Conservation (phyloP, 2,888 invertebrate species). For the Cinara cedri region DNA sequence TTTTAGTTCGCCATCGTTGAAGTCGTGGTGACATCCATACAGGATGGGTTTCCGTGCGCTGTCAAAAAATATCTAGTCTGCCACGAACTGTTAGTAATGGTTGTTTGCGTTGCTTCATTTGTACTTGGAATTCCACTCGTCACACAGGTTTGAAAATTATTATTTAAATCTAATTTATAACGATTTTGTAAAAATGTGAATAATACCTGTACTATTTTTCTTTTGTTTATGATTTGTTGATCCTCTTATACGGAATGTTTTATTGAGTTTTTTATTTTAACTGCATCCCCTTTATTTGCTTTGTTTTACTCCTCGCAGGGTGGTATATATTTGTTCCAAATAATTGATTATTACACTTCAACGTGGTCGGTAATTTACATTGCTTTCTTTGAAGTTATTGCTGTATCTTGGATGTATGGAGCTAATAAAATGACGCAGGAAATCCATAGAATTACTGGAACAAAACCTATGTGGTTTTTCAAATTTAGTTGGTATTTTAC, state of each 20-base stretch:
- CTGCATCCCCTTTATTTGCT: too few relatives aligned
- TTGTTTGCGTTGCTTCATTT: slow-evolving; percentile 82
- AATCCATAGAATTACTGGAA: slow-evolving; percentile 88
- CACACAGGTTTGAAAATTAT: slow-evolving; percentile 69
- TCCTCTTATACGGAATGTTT: background rate
- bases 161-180: too few relatives aligned
- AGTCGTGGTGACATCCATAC: slow-evolving; percentile 90
- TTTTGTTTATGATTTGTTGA: too few relatives aligned
- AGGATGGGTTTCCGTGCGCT: slow-evolving; percentile 89
- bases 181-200: too few relatives aligned
- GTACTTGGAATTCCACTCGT: slow-evolving; percentile 86
- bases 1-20: slow-evolving; percentile 89
- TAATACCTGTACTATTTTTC: too few relatives aligned
- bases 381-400: slow-evolving; percentile 92
- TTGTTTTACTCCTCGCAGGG: slow-evolving; percentile 67
- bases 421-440: slow-evolving; percentile 79
- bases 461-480: slow-evolving; percentile 79
- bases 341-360: slow-evolving; percentile 93
- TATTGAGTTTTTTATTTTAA: too few relatives aligned
- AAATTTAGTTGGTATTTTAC: slow-evolving; percentile 84
- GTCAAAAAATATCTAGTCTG: slow-evolving; percentile 81
- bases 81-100: slow-evolving; percentile 83
- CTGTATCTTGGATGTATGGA: slow-evolving; percentile 91
- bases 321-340: slow-evolving; percentile 88
- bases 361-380: slow-evolving; percentile 89